Evolutionary conservation across 2,888 invertebrate genomes (phyloP).

Genomic region (Euplagia quadripunctaria): DNA sequence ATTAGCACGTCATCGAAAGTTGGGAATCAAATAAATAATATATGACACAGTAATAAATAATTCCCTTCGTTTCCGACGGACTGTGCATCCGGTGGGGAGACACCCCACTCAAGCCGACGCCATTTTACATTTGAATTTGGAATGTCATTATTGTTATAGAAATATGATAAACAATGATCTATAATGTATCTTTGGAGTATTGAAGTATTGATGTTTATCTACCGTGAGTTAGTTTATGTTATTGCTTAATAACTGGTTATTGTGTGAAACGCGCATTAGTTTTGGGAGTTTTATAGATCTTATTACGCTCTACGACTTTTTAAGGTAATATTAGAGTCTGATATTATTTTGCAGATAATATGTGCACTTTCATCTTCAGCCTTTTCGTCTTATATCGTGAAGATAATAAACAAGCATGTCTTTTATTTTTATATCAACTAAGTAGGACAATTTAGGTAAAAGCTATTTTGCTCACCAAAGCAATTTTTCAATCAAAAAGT

Average conservation of each 20-base stretch:
- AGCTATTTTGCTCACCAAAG: too few relatives aligned
- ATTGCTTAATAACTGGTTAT: conserved; percentile 41
- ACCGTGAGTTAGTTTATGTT: conserved; percentile 43
- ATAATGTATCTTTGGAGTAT: conserved; percentile 48
- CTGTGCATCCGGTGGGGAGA: conserved; percentile 74
- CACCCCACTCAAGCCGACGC: conserved; percentile 74
- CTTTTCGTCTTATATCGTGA: too few relatives aligned
- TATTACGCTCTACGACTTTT: neutral
- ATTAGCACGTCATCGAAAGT: conserved; percentile 73
- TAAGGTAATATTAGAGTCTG: neutral
- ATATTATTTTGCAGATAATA: neutral
- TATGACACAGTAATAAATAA: conserved; percentile 72
- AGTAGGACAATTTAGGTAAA: too few relatives aligned
- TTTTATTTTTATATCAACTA: too few relatives aligned
- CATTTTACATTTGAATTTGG: conserved; percentile 76
- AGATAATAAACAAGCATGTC: too few relatives aligned
- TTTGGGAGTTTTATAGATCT: conserved; percentile 8
- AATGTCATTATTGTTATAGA: conserved; percentile 70
- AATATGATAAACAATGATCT: conserved; percentile 56
- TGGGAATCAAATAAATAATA: conserved; percentile 75
- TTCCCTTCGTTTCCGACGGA: conserved; percentile 76
- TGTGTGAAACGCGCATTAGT: conserved; percentile 27
- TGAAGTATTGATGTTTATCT: conserved; percentile 47
- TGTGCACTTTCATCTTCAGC: too few relatives aligned
- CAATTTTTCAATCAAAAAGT: too few relatives aligned